phyloP scores from a whole-genome alignment of 2,888 invertebrate species.

The Archips crataeganus region DNA sequence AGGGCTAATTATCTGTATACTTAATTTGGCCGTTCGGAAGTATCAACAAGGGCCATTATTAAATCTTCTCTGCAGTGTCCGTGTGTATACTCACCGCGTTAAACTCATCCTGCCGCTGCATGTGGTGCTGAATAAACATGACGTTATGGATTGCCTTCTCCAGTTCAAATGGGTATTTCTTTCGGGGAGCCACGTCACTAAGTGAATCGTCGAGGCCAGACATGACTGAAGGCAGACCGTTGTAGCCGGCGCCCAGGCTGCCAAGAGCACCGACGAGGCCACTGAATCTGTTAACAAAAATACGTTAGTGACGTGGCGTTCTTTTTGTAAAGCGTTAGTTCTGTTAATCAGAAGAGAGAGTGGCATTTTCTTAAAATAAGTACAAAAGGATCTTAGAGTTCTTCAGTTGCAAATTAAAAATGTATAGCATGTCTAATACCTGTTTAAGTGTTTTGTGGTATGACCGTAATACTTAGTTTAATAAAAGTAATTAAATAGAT shows the following conservation, averaged over 20 bases:
- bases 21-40: too few species aligned
- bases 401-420: too few species aligned
- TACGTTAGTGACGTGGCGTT: background rate
- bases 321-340: too few species aligned
- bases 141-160: slow-evolving; percentile 98
- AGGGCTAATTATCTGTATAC: too few species aligned
- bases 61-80: too few species aligned
- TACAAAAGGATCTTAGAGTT: too few species aligned
- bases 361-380: too few species aligned
- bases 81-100: slow-evolving; percentile 90
- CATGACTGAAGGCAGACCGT: slow-evolving; percentile 93
- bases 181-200: slow-evolving; percentile 91
- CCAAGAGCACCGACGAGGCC: slow-evolving; percentile 91
- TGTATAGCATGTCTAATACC: too few species aligned
- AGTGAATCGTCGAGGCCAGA: slow-evolving; percentile 93
- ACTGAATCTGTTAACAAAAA: slow-evolving; percentile 85
- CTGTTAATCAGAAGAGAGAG: too few species aligned
- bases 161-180: slow-evolving; percentile 96
- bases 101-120: slow-evolving; percentile 97
- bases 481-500: background rate
- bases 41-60: too few species aligned
- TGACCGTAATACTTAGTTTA: background rate
- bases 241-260: slow-evolving; percentile 89
- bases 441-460: too few species aligned
- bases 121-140: slow-evolving; percentile 98